These are phyloP conservation scores for Corythoichthys intestinalis DNA, from an alignment of 2,113 vertebrate genomes.

Conservation along the genomic window DNA sequence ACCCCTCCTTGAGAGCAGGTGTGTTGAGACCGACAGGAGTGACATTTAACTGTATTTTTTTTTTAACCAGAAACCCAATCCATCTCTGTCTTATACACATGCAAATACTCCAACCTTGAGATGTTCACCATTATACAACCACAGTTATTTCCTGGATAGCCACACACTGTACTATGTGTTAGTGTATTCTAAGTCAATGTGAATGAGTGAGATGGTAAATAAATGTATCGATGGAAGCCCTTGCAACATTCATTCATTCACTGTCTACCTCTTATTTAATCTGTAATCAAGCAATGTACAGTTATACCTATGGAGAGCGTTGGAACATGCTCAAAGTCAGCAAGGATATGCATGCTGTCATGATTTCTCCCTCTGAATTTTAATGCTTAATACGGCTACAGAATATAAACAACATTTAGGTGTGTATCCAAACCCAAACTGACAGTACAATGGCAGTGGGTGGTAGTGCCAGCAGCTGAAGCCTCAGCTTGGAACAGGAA, in stretches of 20 bases:
- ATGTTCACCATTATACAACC: background rate
- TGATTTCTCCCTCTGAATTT: background rate
- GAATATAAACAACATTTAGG: background rate
- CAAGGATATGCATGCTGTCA: background rate
- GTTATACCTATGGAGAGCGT: too few relatives aligned
- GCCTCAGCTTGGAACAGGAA: slow-evolving; percentile 34
- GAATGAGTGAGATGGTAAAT: background rate
- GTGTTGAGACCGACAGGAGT: slow-evolving; percentile 71
- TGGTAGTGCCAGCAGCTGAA: slow-evolving; percentile 22
- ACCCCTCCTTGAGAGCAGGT: slow-evolving; percentile 52
- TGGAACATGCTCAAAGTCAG: background rate
- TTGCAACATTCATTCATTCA: background rate
- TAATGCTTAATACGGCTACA: background rate
- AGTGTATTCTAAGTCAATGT: background rate
- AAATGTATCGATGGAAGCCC: background rate
- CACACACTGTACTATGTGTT: background rate
- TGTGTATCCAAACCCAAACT: slow-evolving; percentile 12
- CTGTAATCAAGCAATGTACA: too few relatives aligned
- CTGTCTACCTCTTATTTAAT: background rate
- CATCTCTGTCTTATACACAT: slow-evolving; percentile 52
- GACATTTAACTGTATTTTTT: slow-evolving; percentile 75
- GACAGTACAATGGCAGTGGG: slow-evolving; percentile 10
- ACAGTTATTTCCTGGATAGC: background rate
- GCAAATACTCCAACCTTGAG: background rate
- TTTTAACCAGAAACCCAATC: slow-evolving; percentile 53